Conservation (phyloP, 2,113 vertebrate species). For the Cololabis saira region DNA sequence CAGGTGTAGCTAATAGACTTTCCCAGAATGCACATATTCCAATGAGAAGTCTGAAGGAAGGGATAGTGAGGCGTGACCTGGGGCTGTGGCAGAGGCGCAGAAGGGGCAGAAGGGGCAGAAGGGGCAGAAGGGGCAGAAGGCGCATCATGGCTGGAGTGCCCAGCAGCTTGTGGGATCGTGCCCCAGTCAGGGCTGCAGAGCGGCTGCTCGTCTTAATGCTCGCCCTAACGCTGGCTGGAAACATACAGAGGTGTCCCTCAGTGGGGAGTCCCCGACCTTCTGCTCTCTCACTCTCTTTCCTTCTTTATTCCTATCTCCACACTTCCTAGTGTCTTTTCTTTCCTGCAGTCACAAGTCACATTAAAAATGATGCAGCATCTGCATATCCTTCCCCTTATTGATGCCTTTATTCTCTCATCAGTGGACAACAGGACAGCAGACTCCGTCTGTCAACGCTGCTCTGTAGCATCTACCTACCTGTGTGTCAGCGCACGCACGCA, state of each 20-base stretch:
- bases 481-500: too few relatives aligned
- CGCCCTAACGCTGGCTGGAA: slow-evolving; percentile 68
- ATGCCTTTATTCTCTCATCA: slow-evolving; percentile 1
- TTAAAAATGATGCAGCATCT: background rate
- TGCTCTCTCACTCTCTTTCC: slow-evolving; percentile 47
- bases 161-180: slow-evolving; percentile 4
- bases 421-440: slow-evolving; percentile 2
- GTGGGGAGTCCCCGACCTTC: slow-evolving; percentile 80
- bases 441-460: slow-evolving; percentile 21
- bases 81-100: slow-evolving; percentile 27
- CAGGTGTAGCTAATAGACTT: too few relatives aligned
- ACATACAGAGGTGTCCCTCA: slow-evolving; percentile 75
- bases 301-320: slow-evolving; percentile 40
- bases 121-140: too few relatives aligned
- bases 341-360: background rate
- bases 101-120: too few relatives aligned
- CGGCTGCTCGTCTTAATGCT: slow-evolving; percentile 52
- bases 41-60: too few relatives aligned
- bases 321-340: slow-evolving; percentile 11
- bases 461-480: background rate
- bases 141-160: too few relatives aligned
- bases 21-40: too few relatives aligned
- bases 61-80: background rate
- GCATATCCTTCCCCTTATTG: background rate
- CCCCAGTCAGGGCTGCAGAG: slow-evolving; percentile 5